These are phyloP conservation scores for Pollenia griseotomentosa DNA, from an alignment of 2,888 invertebrate species.

Conservation along the genomic window DNA sequence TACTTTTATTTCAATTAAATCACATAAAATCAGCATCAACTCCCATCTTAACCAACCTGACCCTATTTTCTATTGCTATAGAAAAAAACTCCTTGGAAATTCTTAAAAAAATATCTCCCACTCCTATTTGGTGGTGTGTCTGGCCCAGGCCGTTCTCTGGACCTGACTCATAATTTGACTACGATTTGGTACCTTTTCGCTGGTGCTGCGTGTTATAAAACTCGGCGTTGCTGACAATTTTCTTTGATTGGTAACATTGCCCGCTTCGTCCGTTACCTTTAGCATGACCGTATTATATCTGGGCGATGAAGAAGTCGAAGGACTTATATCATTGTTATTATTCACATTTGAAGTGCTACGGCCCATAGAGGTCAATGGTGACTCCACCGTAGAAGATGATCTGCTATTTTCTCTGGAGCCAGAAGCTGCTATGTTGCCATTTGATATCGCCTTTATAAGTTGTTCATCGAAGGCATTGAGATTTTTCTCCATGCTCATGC, in stretches of 20 bases:
- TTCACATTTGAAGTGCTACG: conserved; percentile 76
- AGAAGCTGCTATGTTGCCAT: conserved; percentile 83
- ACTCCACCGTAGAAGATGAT: conserved; percentile 80
- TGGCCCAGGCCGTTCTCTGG: conserved; percentile 92
- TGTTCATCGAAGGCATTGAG: conserved; percentile 85
- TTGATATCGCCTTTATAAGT: conserved; percentile 86
- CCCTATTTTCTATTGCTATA: background rate
- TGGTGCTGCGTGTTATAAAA: conserved; percentile 91
- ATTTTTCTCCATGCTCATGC: conserved; percentile 83
- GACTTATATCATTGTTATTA: conserved; percentile 75
- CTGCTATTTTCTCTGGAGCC: conserved; percentile 80
- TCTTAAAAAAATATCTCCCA: conserved; percentile 63
- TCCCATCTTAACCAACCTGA: conserved; percentile 5
- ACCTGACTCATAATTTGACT: conserved; percentile 94
- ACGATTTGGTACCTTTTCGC: conserved; percentile 93
- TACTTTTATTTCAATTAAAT: no score
- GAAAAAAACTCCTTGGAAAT: conserved; percentile 20
- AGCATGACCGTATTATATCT: conserved; percentile 85
- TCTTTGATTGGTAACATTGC: conserved; percentile 84
- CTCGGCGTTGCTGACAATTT: conserved; percentile 86
- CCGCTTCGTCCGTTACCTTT: conserved; percentile 86
- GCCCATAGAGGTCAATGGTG: conserved; percentile 72
- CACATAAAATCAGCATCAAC: no score
- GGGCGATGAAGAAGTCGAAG: conserved; percentile 69
- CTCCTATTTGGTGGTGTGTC: conserved; percentile 92